Percentiles rank a stretch among this genome's conserved stretches.
phyloP scores from a whole-genome alignment of 2,888 invertebrate genomes.

The Ernsta delagoae region DNA sequence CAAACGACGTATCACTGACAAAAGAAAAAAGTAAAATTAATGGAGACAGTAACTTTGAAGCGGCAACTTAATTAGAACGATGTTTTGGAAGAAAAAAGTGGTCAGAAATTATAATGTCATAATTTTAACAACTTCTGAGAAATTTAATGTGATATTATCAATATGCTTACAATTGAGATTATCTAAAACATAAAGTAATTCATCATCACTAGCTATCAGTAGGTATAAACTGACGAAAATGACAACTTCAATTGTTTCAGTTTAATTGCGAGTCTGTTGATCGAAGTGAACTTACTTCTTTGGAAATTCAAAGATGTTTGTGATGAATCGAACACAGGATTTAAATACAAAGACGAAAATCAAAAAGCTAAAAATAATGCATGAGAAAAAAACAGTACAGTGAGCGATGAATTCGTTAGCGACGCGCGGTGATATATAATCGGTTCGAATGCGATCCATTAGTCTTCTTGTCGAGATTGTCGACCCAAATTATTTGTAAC shows the following conservation, averaged over 20 bases:
- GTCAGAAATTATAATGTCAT: background rate
- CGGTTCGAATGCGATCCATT: slow-evolving; percentile 58
- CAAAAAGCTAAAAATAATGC: slow-evolving; percentile 50
- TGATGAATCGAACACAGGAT: slow-evolving; percentile 25
- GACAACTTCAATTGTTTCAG: no score
- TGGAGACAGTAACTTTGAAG: slow-evolving; percentile 5
- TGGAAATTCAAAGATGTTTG: background rate
- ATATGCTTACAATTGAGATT: no score
- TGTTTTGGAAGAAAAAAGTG: background rate
- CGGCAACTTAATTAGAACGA: slow-evolving; percentile 9
- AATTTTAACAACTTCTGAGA: no score
- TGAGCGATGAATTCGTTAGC: slow-evolving; percentile 60
- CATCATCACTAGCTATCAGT: no score
- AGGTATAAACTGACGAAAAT: no score
- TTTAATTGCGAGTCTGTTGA: background rate
- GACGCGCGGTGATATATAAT: slow-evolving; percentile 58
- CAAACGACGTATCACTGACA: no score
- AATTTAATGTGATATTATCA: no score
- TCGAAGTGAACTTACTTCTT: background rate
- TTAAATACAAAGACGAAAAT: slow-evolving; percentile 17
- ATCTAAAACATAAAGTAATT: no score
- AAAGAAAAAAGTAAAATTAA: slow-evolving; percentile 3
- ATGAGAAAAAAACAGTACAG: slow-evolving; percentile 48
- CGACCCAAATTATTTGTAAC: slow-evolving; percentile 58
- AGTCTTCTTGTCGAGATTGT: slow-evolving; percentile 59